These are phyloP conservation scores for Apostichopus japonicus DNA, from an alignment of 35 echinoderm and acorn worm genomes.

Conservation along the genomic window DNA sequence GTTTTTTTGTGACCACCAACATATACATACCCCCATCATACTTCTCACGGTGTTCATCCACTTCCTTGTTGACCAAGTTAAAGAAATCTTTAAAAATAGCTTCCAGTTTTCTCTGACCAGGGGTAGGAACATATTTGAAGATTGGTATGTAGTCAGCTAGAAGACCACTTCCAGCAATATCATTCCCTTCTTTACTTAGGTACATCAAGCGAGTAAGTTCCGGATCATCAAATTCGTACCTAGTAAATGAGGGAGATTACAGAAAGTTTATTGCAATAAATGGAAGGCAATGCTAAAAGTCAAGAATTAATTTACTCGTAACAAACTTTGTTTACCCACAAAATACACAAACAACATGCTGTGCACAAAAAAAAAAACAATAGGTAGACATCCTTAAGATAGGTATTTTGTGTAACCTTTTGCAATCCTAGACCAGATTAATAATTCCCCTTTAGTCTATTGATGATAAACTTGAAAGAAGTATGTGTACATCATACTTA, in stretches of 20 bases:
- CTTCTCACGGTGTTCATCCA: neutral
- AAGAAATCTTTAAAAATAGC: neutral
- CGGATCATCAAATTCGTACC: neutral
- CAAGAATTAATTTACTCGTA: too few relatives aligned
- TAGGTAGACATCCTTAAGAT: too few relatives aligned
- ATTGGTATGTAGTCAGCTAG: neutral
- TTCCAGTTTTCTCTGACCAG: neutral
- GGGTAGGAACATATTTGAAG: neutral
- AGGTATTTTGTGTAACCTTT: too few relatives aligned
- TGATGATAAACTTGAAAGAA: too few relatives aligned
- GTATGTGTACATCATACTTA: too few relatives aligned
- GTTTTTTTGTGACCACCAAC: too few relatives aligned
- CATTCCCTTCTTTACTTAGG: neutral
- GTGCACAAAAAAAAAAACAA: too few relatives aligned
- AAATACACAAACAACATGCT: too few relatives aligned
- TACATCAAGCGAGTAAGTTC: neutral
- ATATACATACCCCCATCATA: neutral
- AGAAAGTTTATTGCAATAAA: neutral
- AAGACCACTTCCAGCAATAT: neutral
- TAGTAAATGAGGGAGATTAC: neutral
- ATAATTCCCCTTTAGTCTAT: too few relatives aligned
- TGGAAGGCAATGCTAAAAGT: neutral
- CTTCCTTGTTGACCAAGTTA: neutral
- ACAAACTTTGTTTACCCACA: too few relatives aligned
- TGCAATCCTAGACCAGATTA: too few relatives aligned